These are phyloP conservation scores for Oreochromis niloticus DNA, from an alignment of 2,113 vertebrate genomes.

Conservation along the genomic window DNA sequence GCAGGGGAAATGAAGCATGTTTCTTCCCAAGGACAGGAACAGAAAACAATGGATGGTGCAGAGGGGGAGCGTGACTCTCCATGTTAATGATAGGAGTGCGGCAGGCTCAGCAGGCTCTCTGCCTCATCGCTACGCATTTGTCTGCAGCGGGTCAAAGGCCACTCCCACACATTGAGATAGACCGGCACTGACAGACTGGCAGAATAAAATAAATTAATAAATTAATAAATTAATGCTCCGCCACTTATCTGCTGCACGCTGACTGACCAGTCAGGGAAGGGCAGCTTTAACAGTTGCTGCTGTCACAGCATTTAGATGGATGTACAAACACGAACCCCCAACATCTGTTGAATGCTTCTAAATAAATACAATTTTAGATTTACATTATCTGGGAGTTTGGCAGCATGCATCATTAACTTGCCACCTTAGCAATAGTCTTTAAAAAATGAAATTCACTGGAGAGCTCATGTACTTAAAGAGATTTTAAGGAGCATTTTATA, in stretches of 20 bases:
- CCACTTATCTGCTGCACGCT: neutral
- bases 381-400: neutral
- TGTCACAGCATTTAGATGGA: neutral
- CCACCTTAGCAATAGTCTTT: neutral
- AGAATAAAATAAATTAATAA: neutral
- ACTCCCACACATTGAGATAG: slow-evolving; percentile 39
- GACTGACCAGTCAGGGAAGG: neutral
- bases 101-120: slow-evolving; percentile 44
- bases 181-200: slow-evolving; percentile 28
- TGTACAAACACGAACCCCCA: neutral
- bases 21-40: slow-evolving; percentile 35
- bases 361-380: neutral
- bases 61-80: slow-evolving; percentile 55
- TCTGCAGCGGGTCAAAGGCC: slow-evolving; percentile 58
- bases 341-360: neutral
- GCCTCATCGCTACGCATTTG: slow-evolving; percentile 33
- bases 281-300: neutral
- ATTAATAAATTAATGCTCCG: neutral
- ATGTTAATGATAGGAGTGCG: slow-evolving; percentile 65
- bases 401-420: neutral
- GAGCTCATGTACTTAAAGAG: neutral
- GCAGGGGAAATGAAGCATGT: neutral
- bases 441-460: neutral
- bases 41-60: slow-evolving; percentile 51
- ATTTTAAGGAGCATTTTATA: neutral